Evolutionary conservation across 2,888 invertebrate genomes (phyloP), one percentile per base, ranked within the genome.

Genomic region (Cyaniris semiargus): DNA sequence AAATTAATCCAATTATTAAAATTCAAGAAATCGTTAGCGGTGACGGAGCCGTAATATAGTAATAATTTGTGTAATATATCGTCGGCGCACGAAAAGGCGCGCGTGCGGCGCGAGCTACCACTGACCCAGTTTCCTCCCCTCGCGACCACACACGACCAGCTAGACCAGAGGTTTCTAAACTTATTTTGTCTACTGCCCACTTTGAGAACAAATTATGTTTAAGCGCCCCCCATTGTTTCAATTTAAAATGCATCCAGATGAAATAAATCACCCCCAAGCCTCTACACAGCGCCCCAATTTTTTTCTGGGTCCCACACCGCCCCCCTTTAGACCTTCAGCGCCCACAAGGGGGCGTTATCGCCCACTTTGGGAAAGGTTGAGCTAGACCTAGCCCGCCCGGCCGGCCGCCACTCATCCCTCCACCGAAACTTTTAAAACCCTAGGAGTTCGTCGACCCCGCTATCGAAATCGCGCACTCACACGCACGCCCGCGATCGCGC

Each of bases 401-500:
- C 21, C 60, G 85, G 80, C 82, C 82, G 84, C 85, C 84, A 85
- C 87, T 85, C 86, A 87, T 84, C 86, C 86, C 85, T 86, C 85
- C 84, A 87, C 89, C 90, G 87, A 90, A 91, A 87, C 85, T 86
- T 88, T 72, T 88, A 90, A 93, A 91, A 90, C 91, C 92, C 90
- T 93, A 89, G 85, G 85, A 84, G 93, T 91, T 93, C 93, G 90
- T 85, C 85, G 93, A 93, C 89, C 93, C 89, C 85, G 89, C 91
- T 94, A 93, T 93, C 93, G 93, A 93, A 94, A 94, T 93, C 91
- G 93, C 93, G 90, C 92, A 90, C 92, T 88, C 90, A 92, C 92
- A 92, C 88, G 87, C 89, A 84, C 86, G 89, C 88, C 88, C 87
- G 86, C 87, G 85, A 85, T 86, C 84, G 81, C 82, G 81, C 89